A percentile compares a stretch with the other conserved stretches of the same genome.
Conservation (phyloP, 2,113 vertebrate species). For the Myotis davidii region DNA sequence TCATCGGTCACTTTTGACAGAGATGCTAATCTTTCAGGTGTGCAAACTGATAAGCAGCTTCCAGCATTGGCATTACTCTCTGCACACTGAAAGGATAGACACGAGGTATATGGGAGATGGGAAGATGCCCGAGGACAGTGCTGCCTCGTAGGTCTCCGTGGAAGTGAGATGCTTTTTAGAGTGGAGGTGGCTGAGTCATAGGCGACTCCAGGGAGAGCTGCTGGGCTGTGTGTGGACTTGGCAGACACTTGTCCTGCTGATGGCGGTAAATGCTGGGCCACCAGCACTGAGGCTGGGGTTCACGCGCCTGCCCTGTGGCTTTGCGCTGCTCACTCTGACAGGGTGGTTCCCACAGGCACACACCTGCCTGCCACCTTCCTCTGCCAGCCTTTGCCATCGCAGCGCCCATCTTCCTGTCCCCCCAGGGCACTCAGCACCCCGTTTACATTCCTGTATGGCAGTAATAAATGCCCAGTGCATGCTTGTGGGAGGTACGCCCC, state of each 20-base stretch:
- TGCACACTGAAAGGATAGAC: not conserved
- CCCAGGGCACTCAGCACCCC: not conserved
- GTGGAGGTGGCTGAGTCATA: no score
- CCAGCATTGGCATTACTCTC: no score
- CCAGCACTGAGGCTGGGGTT: fast-evolving
- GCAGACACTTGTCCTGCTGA: fast-evolving
- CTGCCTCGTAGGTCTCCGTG: not conserved
- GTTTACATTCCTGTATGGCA: not conserved
- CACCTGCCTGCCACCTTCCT: not conserved
- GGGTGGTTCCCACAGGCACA: fast-evolving
- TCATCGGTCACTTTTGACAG: not conserved
- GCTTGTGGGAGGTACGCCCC: not conserved
- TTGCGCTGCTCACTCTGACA: fast-evolving
- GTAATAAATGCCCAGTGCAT: fast-evolving
- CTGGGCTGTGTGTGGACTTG: not conserved
- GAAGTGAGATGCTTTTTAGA: fast-evolving
- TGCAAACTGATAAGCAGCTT: fast-evolving
- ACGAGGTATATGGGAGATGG: not conserved
- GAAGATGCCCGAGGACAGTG: fast-evolving
- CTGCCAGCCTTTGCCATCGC: not conserved
- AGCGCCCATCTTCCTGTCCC: not conserved
- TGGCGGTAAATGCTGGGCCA: not conserved
- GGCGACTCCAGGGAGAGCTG: fast-evolving
- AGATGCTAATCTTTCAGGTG: not conserved
- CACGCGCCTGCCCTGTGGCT: fast-evolving